A percentile compares a stretch with the other conserved stretches of the same genome.
Evolutionary conservation across 2,113 vertebrate species (phyloP).

Genomic region (Pagrus major): DNA sequence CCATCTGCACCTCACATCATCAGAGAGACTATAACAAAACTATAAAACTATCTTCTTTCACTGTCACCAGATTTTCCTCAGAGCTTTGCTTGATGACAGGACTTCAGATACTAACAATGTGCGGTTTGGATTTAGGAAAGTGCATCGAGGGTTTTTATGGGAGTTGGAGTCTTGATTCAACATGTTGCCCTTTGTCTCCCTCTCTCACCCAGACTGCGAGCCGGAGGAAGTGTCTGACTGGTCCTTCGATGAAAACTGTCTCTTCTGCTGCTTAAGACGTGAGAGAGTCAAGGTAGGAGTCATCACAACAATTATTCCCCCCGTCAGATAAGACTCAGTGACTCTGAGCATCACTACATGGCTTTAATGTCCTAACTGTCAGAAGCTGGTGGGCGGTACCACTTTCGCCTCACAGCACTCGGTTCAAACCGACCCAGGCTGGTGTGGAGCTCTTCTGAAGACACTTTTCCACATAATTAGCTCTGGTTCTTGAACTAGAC

Average conservation of each 20-base stretch:
- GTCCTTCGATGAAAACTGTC: slow-evolving; percentile 99
- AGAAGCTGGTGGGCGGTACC: too few species aligned
- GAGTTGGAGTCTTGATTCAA: slow-evolving; percentile 7
- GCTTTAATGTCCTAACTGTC: too few species aligned
- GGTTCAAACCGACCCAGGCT: too few species aligned
- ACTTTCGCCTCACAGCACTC: background rate
- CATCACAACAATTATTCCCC: background rate
- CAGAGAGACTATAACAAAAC: background rate
- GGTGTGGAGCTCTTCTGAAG: too few species aligned
- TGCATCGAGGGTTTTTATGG: background rate
- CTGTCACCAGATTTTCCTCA: background rate
- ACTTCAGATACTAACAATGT: too few species aligned
- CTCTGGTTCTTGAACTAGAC: too few species aligned
- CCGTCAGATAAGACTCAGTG: too few species aligned
- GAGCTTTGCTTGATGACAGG: too few species aligned
- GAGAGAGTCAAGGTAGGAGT: slow-evolving; percentile 94
- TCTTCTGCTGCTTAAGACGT: slow-evolving; percentile 98
- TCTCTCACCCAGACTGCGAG: slow-evolving; percentile 90
- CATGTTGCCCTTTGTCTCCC: slow-evolving; percentile 5
- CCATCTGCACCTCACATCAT: background rate
- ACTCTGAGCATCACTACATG: background rate
- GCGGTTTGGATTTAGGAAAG: too few species aligned
- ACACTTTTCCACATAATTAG: too few species aligned
- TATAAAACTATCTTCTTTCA: too few species aligned
- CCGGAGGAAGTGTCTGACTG: slow-evolving; percentile 96